Evolutionary conservation across 2,797 vertebrate species (phyloP).

Genomic region (Squalus acanthias): DNA sequence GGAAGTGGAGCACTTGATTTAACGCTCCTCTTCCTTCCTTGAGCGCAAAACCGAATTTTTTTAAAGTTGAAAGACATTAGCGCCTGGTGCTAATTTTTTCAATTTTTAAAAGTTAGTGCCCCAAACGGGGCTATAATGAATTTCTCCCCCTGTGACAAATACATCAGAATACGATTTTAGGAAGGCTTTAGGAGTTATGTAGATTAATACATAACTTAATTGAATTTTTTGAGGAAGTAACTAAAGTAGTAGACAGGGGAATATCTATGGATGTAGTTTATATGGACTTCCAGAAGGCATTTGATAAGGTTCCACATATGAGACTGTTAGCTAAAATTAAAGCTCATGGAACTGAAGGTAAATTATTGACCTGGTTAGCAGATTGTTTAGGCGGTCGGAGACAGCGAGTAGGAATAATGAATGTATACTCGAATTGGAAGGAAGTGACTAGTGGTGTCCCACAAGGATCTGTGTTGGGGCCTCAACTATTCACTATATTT

Average conservation of each 20-base stretch:
- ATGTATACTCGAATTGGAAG: not conserved
- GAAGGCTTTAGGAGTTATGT: not conserved
- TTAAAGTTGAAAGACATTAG: no score
- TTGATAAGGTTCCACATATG: not conserved
- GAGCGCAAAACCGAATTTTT: no score
- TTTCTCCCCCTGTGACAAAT: not conserved
- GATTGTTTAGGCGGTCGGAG: not conserved
- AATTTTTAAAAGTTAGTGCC: no score
- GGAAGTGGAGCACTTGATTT: no score
- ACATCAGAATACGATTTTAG: not conserved
- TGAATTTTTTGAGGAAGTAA: not conserved
- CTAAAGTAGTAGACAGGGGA: not conserved
- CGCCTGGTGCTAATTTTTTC: no score
- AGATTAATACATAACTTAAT: not conserved
- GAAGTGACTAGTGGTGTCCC: not conserved
- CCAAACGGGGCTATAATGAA: no score
- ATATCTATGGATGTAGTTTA: not conserved
- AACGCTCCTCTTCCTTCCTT: no score
- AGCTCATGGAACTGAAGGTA: not conserved
- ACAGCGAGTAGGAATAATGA: not conserved
- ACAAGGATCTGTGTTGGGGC: not conserved
- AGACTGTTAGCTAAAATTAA: not conserved
- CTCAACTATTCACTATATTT: not conserved
- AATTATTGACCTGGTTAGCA: not conserved
- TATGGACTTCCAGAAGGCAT: not conserved